These are phyloP conservation scores for Heliconius ismenius DNA, from an alignment of 2,888 invertebrate genomes.

Conservation along the genomic window DNA sequence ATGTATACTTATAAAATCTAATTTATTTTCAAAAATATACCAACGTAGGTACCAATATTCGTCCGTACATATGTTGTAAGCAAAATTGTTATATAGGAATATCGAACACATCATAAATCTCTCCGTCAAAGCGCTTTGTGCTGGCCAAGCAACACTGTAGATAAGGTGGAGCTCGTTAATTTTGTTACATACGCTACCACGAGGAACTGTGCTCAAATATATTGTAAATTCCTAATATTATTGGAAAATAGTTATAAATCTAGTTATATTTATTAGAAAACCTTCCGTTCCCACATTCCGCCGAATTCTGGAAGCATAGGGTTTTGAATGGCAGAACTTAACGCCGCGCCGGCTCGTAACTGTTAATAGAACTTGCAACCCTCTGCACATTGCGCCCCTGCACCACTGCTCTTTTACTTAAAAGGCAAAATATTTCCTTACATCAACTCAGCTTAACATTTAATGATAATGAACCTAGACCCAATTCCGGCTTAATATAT, in stretches of 20 bases:
- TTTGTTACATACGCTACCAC: constrained; percentile 14
- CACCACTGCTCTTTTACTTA: too few species aligned
- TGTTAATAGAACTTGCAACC: too few species aligned
- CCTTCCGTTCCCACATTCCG: too few species aligned
- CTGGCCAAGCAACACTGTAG: constrained; percentile 20
- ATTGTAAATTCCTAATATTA: constrained; percentile 8
- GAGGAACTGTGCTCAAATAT: background rate
- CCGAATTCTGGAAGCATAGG: too few species aligned
- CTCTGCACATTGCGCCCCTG: too few species aligned
- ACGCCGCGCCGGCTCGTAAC: too few species aligned
- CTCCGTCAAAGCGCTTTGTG: constrained; percentile 27
- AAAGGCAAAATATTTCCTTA: background rate
- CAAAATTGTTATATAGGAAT: constrained; percentile 20
- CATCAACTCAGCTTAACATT: background rate
- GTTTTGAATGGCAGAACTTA: too few species aligned
- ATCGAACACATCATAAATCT: constrained; percentile 25
- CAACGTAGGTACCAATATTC: too few species aligned
- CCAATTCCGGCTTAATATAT: constrained; percentile 14
- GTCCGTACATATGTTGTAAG: background rate
- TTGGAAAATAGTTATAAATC: background rate
- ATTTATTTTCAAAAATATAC: too few species aligned
- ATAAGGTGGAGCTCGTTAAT: constrained; percentile 19
- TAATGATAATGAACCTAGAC: constrained; percentile 12
- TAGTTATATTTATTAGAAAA: background rate
- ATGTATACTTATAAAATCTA: too few species aligned